Base-by-base conservation (phyloP, 2,888 invertebrate genomes). In the Sesia bembeciformis region DNA sequence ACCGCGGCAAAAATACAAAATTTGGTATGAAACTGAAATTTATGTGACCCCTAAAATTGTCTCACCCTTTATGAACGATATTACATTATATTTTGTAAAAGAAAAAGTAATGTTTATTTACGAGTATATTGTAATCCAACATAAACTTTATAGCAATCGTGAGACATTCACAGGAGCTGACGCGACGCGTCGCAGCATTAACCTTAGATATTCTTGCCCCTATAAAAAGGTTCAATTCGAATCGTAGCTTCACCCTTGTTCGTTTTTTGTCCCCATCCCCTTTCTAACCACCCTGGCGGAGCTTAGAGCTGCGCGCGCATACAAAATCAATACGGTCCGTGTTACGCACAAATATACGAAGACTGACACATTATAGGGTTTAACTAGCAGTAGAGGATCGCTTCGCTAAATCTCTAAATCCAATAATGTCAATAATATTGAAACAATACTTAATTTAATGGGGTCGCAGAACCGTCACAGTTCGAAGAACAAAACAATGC, bases 211-310 rank as follows among this genome's bases (percentile, higher is more conserved):
- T 83, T 79, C 76, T 71, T 74, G 74, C 78, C 75, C 80, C 81
- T 78, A 78, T 82, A 83, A 85, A 84, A 85, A 83, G 83, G 81
- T 84, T 86, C 84, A 79, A 84, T 85, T 84, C 78, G 77, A 82
- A 81, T 81, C 78, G 81, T 72, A 76, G 77, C 72, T 74, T 76
- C 79, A 75, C 84, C 81, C 83, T 75, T 81, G 77, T 78, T 76
- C 80, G 73, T 79, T 78, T 76, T 76, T 70, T 67, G 60, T 54
- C 57, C 67, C 72, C 50, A n/a, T 23, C 23, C 23, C 50, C 51
- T 50, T 40, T 8, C 53, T 8, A 40, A 4, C 53, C 6, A 65
- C 65, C 55, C 59, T 42, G 49, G 59, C 53, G 40, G 53, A 57
- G 57, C 55, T 62, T 65, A 64, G 68, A 72, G 68, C 69, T 86